A percentile compares a stretch with the other conserved stretches of the same genome.
phyloP scores from a whole-genome alignment of 2,797 vertebrate species.

The Propithecus deckenii region DNA sequence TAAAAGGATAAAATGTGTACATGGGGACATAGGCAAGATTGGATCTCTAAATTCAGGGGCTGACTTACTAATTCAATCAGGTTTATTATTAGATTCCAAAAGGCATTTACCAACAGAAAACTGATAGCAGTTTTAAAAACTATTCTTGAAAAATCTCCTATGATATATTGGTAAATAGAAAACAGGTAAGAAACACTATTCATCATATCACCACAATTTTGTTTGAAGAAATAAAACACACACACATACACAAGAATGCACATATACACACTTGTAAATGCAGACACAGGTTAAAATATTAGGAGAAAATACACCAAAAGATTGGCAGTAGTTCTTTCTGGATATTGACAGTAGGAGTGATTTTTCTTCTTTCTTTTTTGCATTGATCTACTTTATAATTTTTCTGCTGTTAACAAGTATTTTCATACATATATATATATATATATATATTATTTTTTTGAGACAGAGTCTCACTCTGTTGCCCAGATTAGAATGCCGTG shows the following conservation, averaged over 20 bases:
- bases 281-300: neutral
- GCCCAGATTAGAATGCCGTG: too few species aligned
- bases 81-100: neutral
- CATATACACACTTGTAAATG: neutral
- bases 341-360: neutral
- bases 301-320: neutral
- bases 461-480: too few species aligned
- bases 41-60: neutral
- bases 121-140: neutral
- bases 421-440: too few species aligned
- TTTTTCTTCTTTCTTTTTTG: neutral
- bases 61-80: neutral
- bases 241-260: neutral
- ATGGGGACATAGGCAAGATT: neutral
- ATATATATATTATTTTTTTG: too few species aligned
- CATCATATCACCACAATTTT: neutral
- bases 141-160: neutral
- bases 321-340: neutral
- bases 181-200: neutral
- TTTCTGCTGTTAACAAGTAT: neutral
- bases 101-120: neutral
- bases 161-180: neutral
- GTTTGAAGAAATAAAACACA: neutral
- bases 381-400: neutral
- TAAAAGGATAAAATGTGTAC: neutral